phyloP scores from a whole-genome alignment of 2,797 vertebrate species.

The Furcifer pardalis region DNA sequence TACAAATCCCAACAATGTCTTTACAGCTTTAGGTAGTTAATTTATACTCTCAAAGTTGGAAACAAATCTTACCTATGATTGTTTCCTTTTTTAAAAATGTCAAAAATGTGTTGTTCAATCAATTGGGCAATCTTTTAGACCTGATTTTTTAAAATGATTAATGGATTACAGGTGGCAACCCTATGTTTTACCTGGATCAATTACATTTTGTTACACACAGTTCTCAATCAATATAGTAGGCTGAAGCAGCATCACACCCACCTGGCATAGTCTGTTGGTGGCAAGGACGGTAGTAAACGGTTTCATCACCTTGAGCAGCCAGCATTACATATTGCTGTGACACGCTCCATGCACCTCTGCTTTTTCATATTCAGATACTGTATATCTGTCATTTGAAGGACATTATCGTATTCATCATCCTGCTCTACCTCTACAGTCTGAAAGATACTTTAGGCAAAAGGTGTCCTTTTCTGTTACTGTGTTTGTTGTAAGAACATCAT shows the following conservation, averaged over 20 bases:
- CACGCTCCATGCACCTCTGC: conserved; percentile 38
- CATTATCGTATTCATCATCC: conserved; percentile 64
- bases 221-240: conserved; percentile 25
- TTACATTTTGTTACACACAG: background rate
- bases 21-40: background rate
- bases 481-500: conserved; percentile 43
- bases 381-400: conserved; percentile 61
- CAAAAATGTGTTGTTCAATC: background rate
- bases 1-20: background rate
- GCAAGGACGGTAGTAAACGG: conserved; percentile 52
- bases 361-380: conserved; percentile 64
- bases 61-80: background rate
- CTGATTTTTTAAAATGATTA: background rate
- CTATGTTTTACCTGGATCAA: background rate
- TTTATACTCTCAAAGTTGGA: background rate
- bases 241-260: conserved; percentile 27
- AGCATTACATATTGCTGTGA: conserved; percentile 41
- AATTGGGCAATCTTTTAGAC: background rate
- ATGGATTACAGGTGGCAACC: background rate
- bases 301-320: conserved; percentile 53
- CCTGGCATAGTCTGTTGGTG: conserved; percentile 29
- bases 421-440: conserved; percentile 49
- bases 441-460: conserved; percentile 56
- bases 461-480: conserved; percentile 50
- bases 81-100: background rate